A percentile compares a stretch with the other conserved stretches of the same genome.
Conservation (phyloP, 2,113 vertebrate species). For the Lates calcarifer region DNA sequence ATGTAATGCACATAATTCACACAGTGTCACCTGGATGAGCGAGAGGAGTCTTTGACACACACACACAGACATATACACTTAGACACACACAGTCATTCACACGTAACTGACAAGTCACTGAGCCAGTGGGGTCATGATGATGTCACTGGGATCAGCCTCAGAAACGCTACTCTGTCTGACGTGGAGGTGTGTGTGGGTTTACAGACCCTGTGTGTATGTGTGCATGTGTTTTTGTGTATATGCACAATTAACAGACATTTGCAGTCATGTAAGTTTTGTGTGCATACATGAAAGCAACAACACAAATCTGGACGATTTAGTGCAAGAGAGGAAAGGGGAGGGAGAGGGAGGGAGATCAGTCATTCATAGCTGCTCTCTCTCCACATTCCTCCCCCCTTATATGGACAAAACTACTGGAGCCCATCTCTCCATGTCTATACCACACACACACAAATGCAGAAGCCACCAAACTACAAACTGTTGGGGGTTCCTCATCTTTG, state of each 20-base stretch:
- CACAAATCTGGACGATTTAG: conserved; percentile 36
- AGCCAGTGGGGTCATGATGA: conserved; percentile 43
- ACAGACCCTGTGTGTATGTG: neutral
- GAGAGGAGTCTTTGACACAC: neutral
- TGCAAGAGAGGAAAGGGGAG: conserved; percentile 15
- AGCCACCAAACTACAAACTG: conserved; percentile 31
- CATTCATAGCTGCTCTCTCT: conserved; percentile 76
- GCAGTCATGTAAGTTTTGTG: neutral
- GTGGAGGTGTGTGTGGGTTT: conserved; percentile 31
- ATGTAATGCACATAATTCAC: conserved; percentile 46
- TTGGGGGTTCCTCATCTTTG: neutral
- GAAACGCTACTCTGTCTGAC: conserved; percentile 30
- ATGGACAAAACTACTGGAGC: conserved; percentile 82
- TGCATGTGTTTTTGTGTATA: neutral
- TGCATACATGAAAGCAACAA: conserved; percentile 17
- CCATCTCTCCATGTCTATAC: conserved; percentile 51
- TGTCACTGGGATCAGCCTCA: conserved; percentile 41
- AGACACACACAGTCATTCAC: conserved; percentile 14
- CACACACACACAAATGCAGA: conserved; percentile 41
- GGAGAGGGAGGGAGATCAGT: conserved; percentile 66
- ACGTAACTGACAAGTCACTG: conserved; percentile 31
- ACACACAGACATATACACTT: conserved; percentile 21
- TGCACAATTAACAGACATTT: conserved; percentile 9
- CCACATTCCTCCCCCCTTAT: conserved; percentile 85
- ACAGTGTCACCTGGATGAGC: conserved; percentile 34